Conservation (phyloP, 1,140 invertebrate species). For the Bradynema listronoti region DNA sequence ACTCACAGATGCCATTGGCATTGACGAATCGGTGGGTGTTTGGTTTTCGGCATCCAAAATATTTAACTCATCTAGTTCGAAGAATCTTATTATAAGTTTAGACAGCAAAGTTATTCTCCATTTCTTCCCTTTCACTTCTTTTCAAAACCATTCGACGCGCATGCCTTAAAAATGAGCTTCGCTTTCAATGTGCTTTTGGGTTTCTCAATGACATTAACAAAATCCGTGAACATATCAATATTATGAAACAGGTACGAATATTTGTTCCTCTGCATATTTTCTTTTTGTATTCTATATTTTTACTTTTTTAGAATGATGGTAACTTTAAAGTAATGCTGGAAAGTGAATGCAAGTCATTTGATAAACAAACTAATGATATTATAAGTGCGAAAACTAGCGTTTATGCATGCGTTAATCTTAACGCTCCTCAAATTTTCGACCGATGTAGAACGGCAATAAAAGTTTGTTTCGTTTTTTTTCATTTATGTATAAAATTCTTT, state of each 20-base stretch:
- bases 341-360: conserved; percentile 14
- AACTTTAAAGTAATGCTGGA: conserved; percentile 32
- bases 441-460: conserved; percentile 4
- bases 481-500: too few relatives aligned
- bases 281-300: background rate
- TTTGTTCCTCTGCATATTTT: background rate
- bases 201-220: conserved; percentile 19
- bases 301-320: conserved; percentile 26
- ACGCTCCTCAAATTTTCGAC: background rate
- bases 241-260: conserved; percentile 21
- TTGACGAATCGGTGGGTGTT: conserved; percentile 19
- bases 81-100: too few relatives aligned
- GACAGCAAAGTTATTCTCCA: too few relatives aligned
- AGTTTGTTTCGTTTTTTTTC: too few relatives aligned
- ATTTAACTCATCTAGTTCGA: conserved; percentile 9
- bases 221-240: conserved; percentile 24
- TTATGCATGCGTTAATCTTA: background rate
- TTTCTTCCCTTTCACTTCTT: too few relatives aligned
- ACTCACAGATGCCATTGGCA: conserved; percentile 13
- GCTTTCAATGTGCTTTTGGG: conserved; percentile 34
- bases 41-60: conserved; percentile 10
- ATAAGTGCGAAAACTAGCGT: background rate
- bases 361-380: too few relatives aligned
- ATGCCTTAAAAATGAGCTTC: conserved; percentile 31
- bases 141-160: conserved; percentile 15